Evolutionary conservation across 2,113 vertebrate species (phyloP), one percentile per base, ranked within the genome.

Genomic region (Rallus limicola): DNA sequence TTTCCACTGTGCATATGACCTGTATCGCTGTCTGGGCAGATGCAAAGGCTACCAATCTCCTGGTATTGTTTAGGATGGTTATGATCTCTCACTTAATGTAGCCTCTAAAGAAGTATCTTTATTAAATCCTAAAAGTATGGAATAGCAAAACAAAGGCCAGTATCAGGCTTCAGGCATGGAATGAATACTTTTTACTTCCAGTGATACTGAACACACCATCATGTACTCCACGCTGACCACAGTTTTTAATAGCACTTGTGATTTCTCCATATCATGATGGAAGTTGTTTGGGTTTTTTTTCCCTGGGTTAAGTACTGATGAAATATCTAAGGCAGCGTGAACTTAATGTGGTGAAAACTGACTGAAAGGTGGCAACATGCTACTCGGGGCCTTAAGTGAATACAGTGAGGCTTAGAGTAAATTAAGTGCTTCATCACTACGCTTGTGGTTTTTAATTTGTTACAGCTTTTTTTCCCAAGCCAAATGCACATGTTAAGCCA

Each of bases 141-240:
- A 62, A 36, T 13, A 50, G 23, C 44, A 83, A 74, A 83, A 63
- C 40, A 16, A 72, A 80, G 28, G 38, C 44, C 16, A 69, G 9
- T 36, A 59, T 26, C 13, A n/a, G 69, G 53, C 33, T 92, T 63
- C 60, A 46, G 79, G 13, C n/a, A 17, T 20, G 34, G 62, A 77
- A 42, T 28, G 10, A 2, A 2, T 25, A n/a, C 7, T 8, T 77
- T 34, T 58, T 13, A 16, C 12, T 75, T 56, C 13, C 62, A 63
- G 16, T 38, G 26, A 18, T 23, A 48, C 9, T 19, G 33, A 24
- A 69, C 29, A 17, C 23, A 59, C 14, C 7, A n/a, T 38, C 15
- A 5, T 0, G 1, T 74, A 50, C 20, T 77, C 33, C 29, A 10
- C 2, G 2, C 1, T 85, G 80, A 40, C 29, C 44, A 33, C 23